Conservation (phyloP, 2,888 invertebrate species). For the Eupithecia subfuscata region DNA sequence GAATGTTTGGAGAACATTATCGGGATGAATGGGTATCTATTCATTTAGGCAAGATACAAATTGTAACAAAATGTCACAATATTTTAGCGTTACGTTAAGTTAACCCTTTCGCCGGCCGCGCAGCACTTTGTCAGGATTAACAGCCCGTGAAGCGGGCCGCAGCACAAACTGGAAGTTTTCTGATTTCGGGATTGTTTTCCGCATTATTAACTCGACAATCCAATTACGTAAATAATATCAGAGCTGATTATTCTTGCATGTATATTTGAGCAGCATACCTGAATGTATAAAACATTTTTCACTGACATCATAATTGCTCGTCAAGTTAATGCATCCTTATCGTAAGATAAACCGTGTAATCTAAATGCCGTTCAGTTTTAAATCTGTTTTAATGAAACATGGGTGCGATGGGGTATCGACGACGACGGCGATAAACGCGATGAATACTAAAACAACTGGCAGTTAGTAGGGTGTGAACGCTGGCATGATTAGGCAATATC, state of each 20-base stretch:
- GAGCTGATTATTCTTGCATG: conserved; percentile 48
- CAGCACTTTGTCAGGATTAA: conserved; percentile 81
- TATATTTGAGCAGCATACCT: conserved; percentile 28
- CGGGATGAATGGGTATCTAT: conserved; percentile 37
- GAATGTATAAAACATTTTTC: conserved; percentile 32
- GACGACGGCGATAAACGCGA: conserved; percentile 63
- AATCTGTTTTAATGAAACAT: conserved; percentile 64
- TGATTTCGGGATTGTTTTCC: conserved; percentile 81
- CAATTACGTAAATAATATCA: conserved; percentile 78
- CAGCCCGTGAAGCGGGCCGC: conserved; percentile 74
- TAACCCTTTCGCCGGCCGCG: conserved; percentile 74
- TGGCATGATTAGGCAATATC: conserved; percentile 83
- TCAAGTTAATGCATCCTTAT: conserved; percentile 33
- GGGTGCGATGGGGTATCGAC: conserved; percentile 73
- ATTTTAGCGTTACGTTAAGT: conserved; percentile 73
- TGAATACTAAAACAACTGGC: conserved; percentile 83
- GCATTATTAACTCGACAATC: conserved; percentile 81
- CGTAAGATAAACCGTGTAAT: conserved; percentile 30
- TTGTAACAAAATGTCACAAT: conserved; percentile 70
- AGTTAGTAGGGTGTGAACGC: conserved; percentile 80
- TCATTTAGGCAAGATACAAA: conserved; percentile 39
- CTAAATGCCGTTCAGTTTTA: conserved; percentile 31
- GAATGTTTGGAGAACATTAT: conserved; percentile 42
- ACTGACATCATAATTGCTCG: conserved; percentile 34
- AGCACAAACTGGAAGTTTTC: conserved; percentile 68